phyloP scores from a whole-genome alignment of 2,888 invertebrate genomes.

The Cataglyphis rosenhaueri region DNA sequence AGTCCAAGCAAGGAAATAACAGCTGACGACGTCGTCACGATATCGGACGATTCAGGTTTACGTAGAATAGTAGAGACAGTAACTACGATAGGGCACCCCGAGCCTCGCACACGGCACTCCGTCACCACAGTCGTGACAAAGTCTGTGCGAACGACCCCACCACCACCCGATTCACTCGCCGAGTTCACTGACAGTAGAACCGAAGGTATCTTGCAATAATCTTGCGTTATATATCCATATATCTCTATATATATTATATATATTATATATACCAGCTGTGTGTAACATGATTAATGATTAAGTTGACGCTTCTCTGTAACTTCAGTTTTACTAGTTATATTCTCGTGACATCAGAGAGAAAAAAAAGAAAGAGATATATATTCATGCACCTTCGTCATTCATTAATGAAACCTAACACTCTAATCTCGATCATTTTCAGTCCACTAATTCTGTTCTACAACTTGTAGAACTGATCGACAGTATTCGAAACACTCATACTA shows the following conservation, averaged over 20 bases:
- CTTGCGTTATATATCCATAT: conserved; percentile 81
- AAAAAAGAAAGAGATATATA: conserved; percentile 54
- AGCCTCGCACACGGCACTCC: conserved; percentile 84
- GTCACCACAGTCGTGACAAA: conserved; percentile 85
- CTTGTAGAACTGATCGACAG: conserved; percentile 46
- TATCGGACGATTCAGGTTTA: conserved; percentile 64
- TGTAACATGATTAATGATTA: conserved; percentile 85
- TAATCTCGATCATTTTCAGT: conserved; percentile 69
- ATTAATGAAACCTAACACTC: conserved; percentile 76
- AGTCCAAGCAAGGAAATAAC: conserved; percentile 68
- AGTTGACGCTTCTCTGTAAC: conserved; percentile 84
- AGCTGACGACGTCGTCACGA: not conserved
- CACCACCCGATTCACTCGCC: conserved; percentile 85
- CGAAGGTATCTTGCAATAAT: conserved; percentile 85
- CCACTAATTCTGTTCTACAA: conserved; percentile 64
- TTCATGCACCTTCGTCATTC: conserved; percentile 79
- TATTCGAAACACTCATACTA: conserved; percentile 56
- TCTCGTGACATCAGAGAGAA: conserved; percentile 73
- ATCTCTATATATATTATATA: conserved; percentile 41
- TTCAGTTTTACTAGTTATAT: conserved; percentile 78
- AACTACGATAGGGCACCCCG: conserved; percentile 82
- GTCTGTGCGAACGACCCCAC: conserved; percentile 85
- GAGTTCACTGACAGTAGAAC: conserved; percentile 85
- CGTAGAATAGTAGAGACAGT: conserved; percentile 67
- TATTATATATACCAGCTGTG: conserved; percentile 85